Percentiles rank a stretch among this genome's conserved stretches.
Conservation (phyloP, 2,888 invertebrate species). For the Oligia strigilis region DNA sequence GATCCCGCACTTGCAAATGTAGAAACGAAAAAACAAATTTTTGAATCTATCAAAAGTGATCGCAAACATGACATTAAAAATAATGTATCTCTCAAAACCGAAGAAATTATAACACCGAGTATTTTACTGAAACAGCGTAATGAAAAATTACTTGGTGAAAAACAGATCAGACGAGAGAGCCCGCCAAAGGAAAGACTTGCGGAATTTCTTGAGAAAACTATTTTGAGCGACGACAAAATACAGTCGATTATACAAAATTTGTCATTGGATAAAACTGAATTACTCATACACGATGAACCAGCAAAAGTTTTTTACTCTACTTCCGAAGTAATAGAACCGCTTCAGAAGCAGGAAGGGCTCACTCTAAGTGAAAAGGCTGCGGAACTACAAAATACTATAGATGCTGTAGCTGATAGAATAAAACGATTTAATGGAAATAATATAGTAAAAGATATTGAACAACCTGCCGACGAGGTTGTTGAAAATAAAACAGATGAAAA, state of each 20-base stretch:
- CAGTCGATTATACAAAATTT: slow-evolving; percentile 86
- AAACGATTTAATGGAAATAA: slow-evolving; percentile 71
- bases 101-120: slow-evolving; percentile 70
- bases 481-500: slow-evolving; percentile 67
- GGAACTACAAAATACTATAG: slow-evolving; percentile 75
- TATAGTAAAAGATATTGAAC: slow-evolving; percentile 50
- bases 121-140: slow-evolving; percentile 72
- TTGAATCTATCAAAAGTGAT: slow-evolving; percentile 35
- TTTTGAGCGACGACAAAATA: slow-evolving; percentile 86
- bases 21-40: slow-evolving; percentile 37
- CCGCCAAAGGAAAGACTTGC: slow-evolving; percentile 86
- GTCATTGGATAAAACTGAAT: slow-evolving; percentile 80
- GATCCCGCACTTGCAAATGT: slow-evolving; percentile 29
- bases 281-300: slow-evolving; percentile 67
- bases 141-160: slow-evolving; percentile 68
- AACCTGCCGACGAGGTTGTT: slow-evolving; percentile 46
- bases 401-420: slow-evolving; percentile 77
- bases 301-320: slow-evolving; percentile 62
- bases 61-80: slow-evolving; percentile 23
- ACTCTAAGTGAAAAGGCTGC: slow-evolving; percentile 75
- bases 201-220: slow-evolving; percentile 86
- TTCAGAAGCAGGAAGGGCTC: slow-evolving; percentile 62
- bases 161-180: slow-evolving; percentile 79
- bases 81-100: slow-evolving; percentile 37
- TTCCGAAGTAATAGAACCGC: slow-evolving; percentile 65